These are phyloP conservation scores for Periparus ater DNA, from an alignment of 2,797 vertebrate species.

Conservation along the genomic window DNA sequence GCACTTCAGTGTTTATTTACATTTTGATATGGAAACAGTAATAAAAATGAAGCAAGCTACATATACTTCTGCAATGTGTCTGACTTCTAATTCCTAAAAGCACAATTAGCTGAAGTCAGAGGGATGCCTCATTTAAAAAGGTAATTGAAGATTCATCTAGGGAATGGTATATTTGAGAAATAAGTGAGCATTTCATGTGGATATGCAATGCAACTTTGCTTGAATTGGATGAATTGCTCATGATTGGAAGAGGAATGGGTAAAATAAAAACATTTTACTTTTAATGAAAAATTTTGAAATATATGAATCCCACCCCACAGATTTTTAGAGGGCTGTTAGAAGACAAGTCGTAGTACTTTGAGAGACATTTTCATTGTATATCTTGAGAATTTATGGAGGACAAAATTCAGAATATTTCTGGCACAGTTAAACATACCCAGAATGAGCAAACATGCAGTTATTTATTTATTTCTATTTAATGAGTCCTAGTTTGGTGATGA, in stretches of 20 bases:
- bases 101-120: neutral
- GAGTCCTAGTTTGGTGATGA: neutral
- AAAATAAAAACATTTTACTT: neutral
- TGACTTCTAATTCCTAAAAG: neutral
- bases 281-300: neutral
- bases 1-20: neutral
- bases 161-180: neutral
- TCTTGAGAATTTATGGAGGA: neutral
- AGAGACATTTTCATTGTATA: neutral
- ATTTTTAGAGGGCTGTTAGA: neutral
- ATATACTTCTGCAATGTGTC: neutral
- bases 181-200: neutral
- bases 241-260: neutral
- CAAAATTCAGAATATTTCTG: neutral
- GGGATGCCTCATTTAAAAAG: neutral
- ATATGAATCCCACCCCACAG: rapidly evolving
- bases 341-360: neutral
- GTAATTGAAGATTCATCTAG: neutral
- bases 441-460: neutral
- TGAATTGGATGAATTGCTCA: neutral
- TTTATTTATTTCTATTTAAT: neutral
- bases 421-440: neutral
- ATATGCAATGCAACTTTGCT: neutral
- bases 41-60: neutral
- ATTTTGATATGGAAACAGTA: neutral